Conservation (phyloP, 2,797 vertebrate genomes). For the Muraenolepis orangiensis region DNA sequence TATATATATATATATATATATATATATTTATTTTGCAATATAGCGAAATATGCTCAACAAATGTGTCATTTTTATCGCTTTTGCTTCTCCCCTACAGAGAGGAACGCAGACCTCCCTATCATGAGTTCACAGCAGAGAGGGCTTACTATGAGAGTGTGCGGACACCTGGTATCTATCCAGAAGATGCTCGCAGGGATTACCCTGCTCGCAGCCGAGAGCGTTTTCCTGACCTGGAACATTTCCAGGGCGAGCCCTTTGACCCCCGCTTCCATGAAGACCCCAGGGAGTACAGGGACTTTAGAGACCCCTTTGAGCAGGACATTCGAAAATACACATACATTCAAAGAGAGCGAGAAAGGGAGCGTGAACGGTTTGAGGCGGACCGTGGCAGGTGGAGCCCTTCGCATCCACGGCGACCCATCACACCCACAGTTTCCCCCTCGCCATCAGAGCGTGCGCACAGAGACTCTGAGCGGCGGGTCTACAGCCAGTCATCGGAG, state of each 20-base stretch:
- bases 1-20: neutral
- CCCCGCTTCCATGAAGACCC: conserved; percentile 94
- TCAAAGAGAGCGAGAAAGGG: conserved; percentile 90
- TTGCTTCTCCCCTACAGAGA: conserved; percentile 75
- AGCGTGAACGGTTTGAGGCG: conserved; percentile 90
- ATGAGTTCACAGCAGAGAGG: conserved; percentile 90
- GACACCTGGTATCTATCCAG: conserved; percentile 86
- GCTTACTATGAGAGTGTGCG: conserved; percentile 92
- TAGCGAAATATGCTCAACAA: too few species aligned
- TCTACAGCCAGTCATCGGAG: conserved; percentile 95
- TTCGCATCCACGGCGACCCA: conserved; percentile 83
- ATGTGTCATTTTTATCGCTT: neutral
- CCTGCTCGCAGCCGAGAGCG: conserved; percentile 90
- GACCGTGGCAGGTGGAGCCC: conserved; percentile 94
- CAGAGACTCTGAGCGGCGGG: conserved; percentile 87
- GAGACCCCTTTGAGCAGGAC: conserved; percentile 96
- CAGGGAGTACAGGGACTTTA: conserved; percentile 90
- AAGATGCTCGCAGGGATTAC: conserved; percentile 92
- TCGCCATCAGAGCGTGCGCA: conserved; percentile 87
- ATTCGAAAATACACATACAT: conserved; percentile 96
- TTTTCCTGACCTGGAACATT: conserved; percentile 92
- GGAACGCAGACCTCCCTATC: conserved; percentile 90
- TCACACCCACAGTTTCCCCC: conserved; percentile 86
- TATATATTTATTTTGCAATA: neutral
- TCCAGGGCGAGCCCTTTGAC: conserved; percentile 95